Conservation (phyloP, 2,113 vertebrate species). For the Sialia sialis region DNA sequence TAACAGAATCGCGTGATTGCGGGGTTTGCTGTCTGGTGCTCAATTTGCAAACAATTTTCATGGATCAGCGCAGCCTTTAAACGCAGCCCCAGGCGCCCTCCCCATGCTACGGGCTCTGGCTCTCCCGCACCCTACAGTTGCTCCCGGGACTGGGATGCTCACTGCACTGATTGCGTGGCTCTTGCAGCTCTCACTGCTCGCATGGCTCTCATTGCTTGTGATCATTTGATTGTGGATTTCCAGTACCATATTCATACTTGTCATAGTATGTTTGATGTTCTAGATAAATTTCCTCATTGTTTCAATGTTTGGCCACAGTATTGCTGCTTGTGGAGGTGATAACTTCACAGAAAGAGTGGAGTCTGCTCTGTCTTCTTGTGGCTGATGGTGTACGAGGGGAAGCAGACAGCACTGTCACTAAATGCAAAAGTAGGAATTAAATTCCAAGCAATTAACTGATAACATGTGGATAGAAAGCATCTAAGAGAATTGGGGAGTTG, state of each 20-base stretch:
- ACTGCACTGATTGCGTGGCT: no score
- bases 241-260: neutral
- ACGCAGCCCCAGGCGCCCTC: no score
- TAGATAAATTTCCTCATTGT: neutral
- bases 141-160: no score
- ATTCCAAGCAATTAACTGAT: neutral
- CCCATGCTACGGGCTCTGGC: no score
- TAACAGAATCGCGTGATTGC: no score
- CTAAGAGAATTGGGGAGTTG: neutral
- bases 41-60: no score
- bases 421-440: neutral
- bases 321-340: neutral
- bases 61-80: no score
- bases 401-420: neutral
- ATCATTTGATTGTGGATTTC: no score
- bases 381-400: neutral
- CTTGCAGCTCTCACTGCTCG: no score
- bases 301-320: neutral
- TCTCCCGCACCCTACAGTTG: no score
- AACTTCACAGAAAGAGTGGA: neutral
- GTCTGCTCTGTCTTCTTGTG: fast-evolving
- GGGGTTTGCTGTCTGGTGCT: no score
- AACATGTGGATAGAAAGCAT: neutral
- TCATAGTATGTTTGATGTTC: neutral
- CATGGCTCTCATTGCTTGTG: no score